Evolutionary conservation across 2,888 invertebrate species (phyloP).

Genomic region (Epinotia brunnichana): DNA sequence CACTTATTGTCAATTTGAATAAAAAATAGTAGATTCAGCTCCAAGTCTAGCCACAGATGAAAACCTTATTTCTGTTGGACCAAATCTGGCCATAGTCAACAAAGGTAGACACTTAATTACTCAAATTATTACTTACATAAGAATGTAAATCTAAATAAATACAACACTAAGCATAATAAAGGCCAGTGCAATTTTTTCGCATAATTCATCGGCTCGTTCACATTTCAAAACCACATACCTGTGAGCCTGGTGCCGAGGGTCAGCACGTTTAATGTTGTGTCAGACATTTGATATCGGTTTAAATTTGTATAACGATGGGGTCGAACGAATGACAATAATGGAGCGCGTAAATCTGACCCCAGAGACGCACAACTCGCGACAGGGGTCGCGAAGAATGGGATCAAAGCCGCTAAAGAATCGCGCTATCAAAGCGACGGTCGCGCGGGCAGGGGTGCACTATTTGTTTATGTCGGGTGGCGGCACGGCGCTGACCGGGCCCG

Average conservation of each 20-base stretch:
- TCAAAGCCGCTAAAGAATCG: slow-evolving; percentile 45
- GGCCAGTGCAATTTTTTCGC: slow-evolving; percentile 4
- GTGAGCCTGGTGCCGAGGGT: slow-evolving; percentile 45
- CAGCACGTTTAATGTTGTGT: slow-evolving; percentile 37
- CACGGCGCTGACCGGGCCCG: slow-evolving; percentile 24
- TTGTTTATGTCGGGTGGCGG: slow-evolving; percentile 28
- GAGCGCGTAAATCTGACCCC: slow-evolving; percentile 49
- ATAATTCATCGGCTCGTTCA: slow-evolving; percentile 5
- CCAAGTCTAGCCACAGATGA: too few relatives aligned
- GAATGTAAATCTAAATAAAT: neutral
- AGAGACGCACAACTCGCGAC: slow-evolving; percentile 44
- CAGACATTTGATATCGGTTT: slow-evolving; percentile 47
- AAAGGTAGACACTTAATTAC: neutral
- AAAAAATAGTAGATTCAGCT: too few relatives aligned
- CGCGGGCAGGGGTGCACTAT: slow-evolving; percentile 33
- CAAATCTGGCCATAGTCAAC: too few relatives aligned
- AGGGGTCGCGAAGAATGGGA: slow-evolving; percentile 49
- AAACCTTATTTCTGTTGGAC: too few relatives aligned
- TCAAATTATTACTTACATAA: neutral
- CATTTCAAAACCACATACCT: slow-evolving; percentile 33
- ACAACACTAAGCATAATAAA: neutral
- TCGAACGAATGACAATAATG: slow-evolving; percentile 53
- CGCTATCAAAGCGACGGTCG: slow-evolving; percentile 34
- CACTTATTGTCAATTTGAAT: too few relatives aligned
- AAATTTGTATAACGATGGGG: slow-evolving; percentile 54